Evolutionary conservation across 2,888 invertebrate species (phyloP), one percentile per base, ranked within the genome.

Genomic region (Dorcus parallelipipedus): DNA sequence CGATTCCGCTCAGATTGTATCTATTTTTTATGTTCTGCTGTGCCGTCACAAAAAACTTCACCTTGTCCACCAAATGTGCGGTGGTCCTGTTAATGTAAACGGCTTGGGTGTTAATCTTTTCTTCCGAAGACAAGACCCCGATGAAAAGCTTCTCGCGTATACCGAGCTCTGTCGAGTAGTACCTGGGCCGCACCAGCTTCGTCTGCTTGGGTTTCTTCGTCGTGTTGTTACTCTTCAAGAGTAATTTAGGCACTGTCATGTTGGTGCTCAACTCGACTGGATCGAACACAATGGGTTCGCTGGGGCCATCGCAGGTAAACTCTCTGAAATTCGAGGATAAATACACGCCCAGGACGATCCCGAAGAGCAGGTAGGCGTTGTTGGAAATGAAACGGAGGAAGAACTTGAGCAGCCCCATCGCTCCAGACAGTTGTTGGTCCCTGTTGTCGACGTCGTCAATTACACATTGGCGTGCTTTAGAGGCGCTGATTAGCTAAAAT

Each of bases 81-180:
- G 92, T 80, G 0, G 97, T 96, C 70, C 86, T 88, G 79, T 97
- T 97, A n/a, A 95, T 80, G 9, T 95, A 93, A 39, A 89, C 81
- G 0, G 91, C 91, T 64, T 90, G 83, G 40, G 83, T 85, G 59
- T 88, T 85, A 17, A 88, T 86, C 71, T 84, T 89, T 51, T 86
- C 86, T 69, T 87, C 87, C 1, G 87, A 87, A 14, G 91, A 92
- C 71, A 97, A 81, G 40, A 96, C 89, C 14, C 91, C 95, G 38
- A 95, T 87, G 72, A 97, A 91, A 9, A 97, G 76, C 72, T 93
- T 93, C 65, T 93, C 93, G 61, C 91, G 84, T 68, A 97, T 96
- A 14, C 95, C 97, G 55, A 98, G 84, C 77, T 98, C 98, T 0
- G 97, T 95, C 49, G 93, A 94, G 74, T 95, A 96, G 80, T 95